These are phyloP conservation scores for Rhabdomys dilectus DNA, from an alignment of 2,113 vertebrate species.

Conservation along the genomic window DNA sequence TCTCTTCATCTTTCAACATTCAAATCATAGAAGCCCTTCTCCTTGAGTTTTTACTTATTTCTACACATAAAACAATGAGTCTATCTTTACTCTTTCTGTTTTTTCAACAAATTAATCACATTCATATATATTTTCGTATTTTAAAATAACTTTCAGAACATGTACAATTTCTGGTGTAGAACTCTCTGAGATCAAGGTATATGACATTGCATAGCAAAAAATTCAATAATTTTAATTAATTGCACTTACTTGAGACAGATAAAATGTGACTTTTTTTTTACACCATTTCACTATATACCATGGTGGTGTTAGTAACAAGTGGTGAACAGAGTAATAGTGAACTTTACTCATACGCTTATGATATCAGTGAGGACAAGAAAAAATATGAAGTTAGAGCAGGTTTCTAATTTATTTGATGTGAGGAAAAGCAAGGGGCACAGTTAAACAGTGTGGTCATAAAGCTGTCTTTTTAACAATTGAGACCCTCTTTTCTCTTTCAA, in stretches of 20 bases:
- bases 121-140: rapidly evolving
- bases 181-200: neutral
- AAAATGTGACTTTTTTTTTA: neutral
- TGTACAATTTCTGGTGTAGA: neutral
- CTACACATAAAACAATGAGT: neutral
- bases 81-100: neutral
- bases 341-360: neutral
- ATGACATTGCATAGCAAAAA: neutral
- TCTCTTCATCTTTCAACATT: neutral
- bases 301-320: neutral
- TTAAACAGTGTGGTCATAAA: neutral
- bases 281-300: neutral
- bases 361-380: neutral
- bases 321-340: neutral
- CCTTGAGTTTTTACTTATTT: neutral
- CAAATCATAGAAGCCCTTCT: neutral
- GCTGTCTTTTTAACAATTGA: neutral
- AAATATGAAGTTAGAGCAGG: neutral
- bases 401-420: neutral
- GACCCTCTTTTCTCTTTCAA: neutral
- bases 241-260: neutral
- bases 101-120: neutral
- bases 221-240: neutral
- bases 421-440: neutral
- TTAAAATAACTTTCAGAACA: neutral